Conservation (phyloP, 2,888 invertebrate species). For the Idaea dimidiata region DNA sequence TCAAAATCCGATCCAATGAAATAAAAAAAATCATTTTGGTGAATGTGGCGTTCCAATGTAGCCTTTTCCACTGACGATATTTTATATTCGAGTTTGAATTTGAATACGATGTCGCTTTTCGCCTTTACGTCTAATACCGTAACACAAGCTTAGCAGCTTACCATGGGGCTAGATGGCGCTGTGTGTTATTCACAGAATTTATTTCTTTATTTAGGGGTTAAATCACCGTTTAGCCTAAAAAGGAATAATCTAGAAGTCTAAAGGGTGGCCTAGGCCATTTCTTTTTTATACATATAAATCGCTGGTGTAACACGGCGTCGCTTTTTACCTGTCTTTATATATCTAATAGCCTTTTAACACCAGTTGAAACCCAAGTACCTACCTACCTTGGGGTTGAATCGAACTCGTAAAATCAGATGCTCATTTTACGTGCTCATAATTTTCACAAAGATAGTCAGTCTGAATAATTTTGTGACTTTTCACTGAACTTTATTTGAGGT, state of each 20-base stretch:
- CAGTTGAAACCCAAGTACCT: not conserved
- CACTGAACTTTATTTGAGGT: not conserved
- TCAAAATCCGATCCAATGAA: too few species aligned
- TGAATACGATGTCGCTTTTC: too few species aligned
- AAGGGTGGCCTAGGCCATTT: conserved; percentile 1
- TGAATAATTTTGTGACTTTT: not conserved
- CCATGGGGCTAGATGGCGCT: too few species aligned
- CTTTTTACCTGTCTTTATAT: not conserved
- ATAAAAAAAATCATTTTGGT: too few species aligned
- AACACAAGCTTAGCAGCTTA: too few species aligned
- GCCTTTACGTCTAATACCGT: too few species aligned
- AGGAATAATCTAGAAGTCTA: not conserved
- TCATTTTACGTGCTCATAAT: not conserved
- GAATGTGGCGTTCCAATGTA: too few species aligned
- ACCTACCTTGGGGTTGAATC: not conserved
- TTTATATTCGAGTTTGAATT: too few species aligned
- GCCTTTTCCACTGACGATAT: too few species aligned
- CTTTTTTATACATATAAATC: not conserved
- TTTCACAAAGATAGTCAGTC: not conserved
- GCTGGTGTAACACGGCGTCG: not conserved
- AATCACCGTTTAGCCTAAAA: conserved; percentile 14
- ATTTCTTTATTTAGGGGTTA: too few species aligned
- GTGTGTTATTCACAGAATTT: too few species aligned
- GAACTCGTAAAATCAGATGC: conserved; percentile 1
- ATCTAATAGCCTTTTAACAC: not conserved